Conservation (phyloP, 1,140 invertebrate species). For the Ceratoteleas bidentatus region DNA sequence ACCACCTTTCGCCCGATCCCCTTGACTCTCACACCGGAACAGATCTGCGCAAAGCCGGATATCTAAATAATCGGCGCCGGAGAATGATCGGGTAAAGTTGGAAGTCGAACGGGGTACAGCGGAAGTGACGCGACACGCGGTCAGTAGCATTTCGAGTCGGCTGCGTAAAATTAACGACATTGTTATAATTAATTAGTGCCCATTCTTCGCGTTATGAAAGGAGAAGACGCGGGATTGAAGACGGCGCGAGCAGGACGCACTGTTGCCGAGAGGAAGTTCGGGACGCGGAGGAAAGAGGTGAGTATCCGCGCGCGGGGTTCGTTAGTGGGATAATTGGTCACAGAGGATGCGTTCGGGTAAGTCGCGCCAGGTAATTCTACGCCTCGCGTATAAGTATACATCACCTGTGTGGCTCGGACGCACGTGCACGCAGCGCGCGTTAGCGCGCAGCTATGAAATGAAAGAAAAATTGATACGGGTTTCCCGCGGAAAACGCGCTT, state of each 20-base stretch:
- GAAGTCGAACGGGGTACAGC: constrained; percentile 47
- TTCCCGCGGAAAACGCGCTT: constrained; percentile 21
- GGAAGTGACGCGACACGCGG: constrained; percentile 70
- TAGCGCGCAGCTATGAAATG: constrained; percentile 7
- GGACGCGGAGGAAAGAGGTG: constrained; percentile 47
- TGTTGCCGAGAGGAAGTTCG: constrained; percentile 42
- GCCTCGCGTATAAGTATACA: constrained; percentile 70
- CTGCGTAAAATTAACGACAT: constrained; percentile 80
- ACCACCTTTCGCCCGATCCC: neutral
- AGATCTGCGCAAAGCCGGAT: constrained; percentile 31
- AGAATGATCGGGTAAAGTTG: constrained; percentile 33
- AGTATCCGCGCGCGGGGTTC: constrained; percentile 73
- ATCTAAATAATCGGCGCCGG: constrained; percentile 30
- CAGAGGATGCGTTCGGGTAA: constrained; percentile 79
- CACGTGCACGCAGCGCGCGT: constrained; percentile 45
- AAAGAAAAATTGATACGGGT: constrained; percentile 41
- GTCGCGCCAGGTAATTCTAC: constrained; percentile 78
- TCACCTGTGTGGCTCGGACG: constrained; percentile 51
- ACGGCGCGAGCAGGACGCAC: constrained; percentile 43
- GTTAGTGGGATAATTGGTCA: constrained; percentile 81
- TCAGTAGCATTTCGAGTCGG: constrained; percentile 79
- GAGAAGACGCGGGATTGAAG: constrained; percentile 27
- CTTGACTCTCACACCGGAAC: neutral
- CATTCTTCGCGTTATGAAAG: constrained; percentile 58
- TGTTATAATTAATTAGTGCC: constrained; percentile 80